Percentiles rank a stretch among this genome's conserved stretches.
phyloP scores from a whole-genome alignment of 2,113 vertebrate species.

The Procavia capensis region DNA sequence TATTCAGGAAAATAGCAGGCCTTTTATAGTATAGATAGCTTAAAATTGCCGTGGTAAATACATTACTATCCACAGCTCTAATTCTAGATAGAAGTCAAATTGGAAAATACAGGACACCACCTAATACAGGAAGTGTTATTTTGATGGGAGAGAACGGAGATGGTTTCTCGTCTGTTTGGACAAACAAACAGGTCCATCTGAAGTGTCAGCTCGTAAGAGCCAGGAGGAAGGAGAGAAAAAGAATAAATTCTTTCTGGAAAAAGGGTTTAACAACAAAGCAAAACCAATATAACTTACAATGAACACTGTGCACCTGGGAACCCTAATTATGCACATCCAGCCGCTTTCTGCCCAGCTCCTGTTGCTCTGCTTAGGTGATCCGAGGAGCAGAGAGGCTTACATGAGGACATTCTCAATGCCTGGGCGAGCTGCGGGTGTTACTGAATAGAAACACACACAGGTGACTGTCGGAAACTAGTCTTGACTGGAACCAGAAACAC shows the following conservation, averaged over 20 bases:
- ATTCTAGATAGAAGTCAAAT: constrained; percentile 58
- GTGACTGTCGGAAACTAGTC: constrained; percentile 10
- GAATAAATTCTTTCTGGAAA: neutral
- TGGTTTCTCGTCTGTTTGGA: constrained; percentile 41
- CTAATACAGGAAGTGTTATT: constrained; percentile 62
- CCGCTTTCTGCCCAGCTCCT: neutral
- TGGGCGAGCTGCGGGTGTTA: constrained; percentile 19
- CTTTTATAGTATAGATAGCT: constrained; percentile 32
- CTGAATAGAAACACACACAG: neutral
- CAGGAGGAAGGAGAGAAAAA: neutral
- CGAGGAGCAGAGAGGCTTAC: neutral
- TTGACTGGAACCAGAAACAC: constrained; percentile 8
- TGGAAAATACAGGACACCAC: constrained; percentile 57
- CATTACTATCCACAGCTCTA: constrained; percentile 29
- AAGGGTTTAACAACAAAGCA: constrained; percentile 41
- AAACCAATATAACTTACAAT: constrained; percentile 34
- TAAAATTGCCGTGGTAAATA: constrained; percentile 37
- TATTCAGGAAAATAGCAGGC: constrained; percentile 47
- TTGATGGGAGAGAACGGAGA: neutral
- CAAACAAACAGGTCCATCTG: neutral
- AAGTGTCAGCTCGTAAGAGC: neutral
- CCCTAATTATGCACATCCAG: constrained; percentile 31
- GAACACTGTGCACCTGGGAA: constrained; percentile 28
- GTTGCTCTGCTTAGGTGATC: neutral
- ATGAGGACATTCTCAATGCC: neutral